phyloP scores from a whole-genome alignment of 2,113 vertebrate genomes.

The Eurystomus gularis region DNA sequence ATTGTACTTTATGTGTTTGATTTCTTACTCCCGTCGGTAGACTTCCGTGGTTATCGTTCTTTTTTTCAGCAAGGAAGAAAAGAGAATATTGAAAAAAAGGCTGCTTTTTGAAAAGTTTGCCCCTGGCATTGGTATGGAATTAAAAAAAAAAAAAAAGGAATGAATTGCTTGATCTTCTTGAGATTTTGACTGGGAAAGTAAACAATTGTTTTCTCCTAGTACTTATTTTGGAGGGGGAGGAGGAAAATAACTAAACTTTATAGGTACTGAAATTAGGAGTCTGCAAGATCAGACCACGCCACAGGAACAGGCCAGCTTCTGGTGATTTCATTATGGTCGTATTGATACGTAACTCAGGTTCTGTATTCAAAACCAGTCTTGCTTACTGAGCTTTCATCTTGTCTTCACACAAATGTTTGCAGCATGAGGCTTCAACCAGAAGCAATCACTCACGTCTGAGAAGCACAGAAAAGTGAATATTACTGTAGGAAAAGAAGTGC shows the following conservation, averaged over 20 bases:
- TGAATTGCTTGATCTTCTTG: neutral
- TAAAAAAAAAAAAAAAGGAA: neutral
- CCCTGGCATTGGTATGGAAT: neutral
- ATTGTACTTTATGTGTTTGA: neutral
- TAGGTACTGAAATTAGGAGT: neutral
- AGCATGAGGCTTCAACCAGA: neutral
- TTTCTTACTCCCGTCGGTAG: neutral
- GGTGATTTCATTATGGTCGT: neutral
- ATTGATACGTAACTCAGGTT: constrained; percentile 16
- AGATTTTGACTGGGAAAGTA: neutral
- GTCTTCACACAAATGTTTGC: constrained; percentile 13
- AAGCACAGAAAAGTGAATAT: neutral
- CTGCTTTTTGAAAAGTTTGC: neutral
- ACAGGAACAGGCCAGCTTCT: neutral
- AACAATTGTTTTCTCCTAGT: neutral
- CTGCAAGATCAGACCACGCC: neutral
- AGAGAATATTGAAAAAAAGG: neutral
- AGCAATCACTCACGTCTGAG: constrained; percentile 9
- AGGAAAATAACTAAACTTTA: neutral
- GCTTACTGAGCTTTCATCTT: constrained; percentile 39
- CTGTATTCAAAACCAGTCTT: neutral
- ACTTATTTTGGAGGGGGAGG: neutral
- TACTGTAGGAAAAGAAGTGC: neutral
- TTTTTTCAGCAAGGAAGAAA: neutral
- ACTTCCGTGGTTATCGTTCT: neutral